These are phyloP conservation scores for Leptosomus discolor DNA, from an alignment of 2,113 vertebrate species.

Conservation along the genomic window DNA sequence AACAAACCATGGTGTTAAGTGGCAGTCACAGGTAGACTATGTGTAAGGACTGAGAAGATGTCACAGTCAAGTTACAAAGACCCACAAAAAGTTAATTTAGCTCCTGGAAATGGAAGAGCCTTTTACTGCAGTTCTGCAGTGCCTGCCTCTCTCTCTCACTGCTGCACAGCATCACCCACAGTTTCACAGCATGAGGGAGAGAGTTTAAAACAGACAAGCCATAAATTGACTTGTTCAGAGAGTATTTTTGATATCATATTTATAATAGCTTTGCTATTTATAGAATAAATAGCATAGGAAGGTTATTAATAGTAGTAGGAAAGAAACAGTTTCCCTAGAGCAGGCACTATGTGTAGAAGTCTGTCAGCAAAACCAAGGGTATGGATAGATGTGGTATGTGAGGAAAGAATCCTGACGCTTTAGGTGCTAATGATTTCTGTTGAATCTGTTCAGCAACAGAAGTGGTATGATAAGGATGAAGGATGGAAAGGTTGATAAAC, in stretches of 20 bases:
- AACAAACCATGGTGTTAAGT: neutral
- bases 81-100: neutral
- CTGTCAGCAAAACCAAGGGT: neutral
- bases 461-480: neutral
- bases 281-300: neutral
- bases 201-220: neutral
- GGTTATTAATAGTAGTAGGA: constrained; percentile 1
- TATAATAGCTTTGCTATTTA: neutral
- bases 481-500: neutral
- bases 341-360: neutral
- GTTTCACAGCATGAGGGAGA: neutral
- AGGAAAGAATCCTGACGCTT: neutral
- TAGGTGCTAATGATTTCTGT: neutral
- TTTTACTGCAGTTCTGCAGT: neutral
- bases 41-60: neutral
- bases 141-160: neutral
- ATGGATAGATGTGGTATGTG: neutral
- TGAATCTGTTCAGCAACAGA: neutral
- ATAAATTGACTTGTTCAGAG: neutral
- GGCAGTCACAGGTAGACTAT: neutral
- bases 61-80: neutral
- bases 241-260: neutral
- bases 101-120: neutral
- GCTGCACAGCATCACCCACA: neutral
- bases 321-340: neutral